phyloP scores from a whole-genome alignment of 2,888 invertebrate genomes.

The Antheraea yamamai region DNA sequence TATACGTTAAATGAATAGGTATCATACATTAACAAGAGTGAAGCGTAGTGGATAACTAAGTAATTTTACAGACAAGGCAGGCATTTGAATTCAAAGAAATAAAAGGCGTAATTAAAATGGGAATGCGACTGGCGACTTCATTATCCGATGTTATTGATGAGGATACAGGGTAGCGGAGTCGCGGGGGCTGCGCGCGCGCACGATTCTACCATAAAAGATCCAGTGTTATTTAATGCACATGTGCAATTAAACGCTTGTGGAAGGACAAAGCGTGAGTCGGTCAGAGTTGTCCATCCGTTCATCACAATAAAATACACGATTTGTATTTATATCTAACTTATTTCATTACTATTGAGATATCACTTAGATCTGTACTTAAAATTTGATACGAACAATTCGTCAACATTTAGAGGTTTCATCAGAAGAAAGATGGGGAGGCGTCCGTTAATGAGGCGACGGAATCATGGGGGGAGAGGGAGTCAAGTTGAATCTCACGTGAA shows the following conservation, averaged over 20 bases:
- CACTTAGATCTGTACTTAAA: too few relatives aligned
- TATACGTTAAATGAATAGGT: too few relatives aligned
- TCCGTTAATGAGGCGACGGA: too few relatives aligned
- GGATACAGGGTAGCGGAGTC: neutral
- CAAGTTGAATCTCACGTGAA: too few relatives aligned
- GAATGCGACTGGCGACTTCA: neutral
- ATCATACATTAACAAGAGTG: neutral
- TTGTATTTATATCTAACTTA: neutral
- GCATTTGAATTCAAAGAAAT: neutral
- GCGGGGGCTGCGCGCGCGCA: neutral
- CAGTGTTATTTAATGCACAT: slow-evolving; percentile 1
- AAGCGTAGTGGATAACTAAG: neutral
- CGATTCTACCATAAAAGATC: slow-evolving; percentile 2
- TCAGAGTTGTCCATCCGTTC: neutral
- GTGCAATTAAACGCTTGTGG: slow-evolving; percentile 1
- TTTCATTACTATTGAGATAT: too few relatives aligned
- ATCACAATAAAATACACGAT: neutral
- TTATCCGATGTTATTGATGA: slow-evolving; percentile 6
- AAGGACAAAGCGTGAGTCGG: neutral
- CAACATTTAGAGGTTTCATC: too few relatives aligned
- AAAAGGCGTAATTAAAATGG: neutral
- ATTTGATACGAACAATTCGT: too few relatives aligned
- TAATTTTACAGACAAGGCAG: neutral
- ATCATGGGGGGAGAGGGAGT: too few relatives aligned
- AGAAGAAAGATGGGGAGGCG: too few relatives aligned